These are phyloP conservation scores for Variabilichromis moorii DNA, from an alignment of 2,113 vertebrate genomes.

Conservation along the genomic window DNA sequence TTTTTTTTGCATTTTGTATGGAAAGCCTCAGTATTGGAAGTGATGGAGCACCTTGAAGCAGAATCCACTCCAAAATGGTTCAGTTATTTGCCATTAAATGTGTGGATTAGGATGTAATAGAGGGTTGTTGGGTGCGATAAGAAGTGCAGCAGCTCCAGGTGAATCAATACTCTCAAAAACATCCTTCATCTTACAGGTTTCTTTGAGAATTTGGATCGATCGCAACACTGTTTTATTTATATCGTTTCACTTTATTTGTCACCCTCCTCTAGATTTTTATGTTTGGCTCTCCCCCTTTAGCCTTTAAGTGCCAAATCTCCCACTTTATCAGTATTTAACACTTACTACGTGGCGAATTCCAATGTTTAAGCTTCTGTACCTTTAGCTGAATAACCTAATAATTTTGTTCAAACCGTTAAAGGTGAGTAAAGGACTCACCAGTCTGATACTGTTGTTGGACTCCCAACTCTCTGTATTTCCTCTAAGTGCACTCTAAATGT, in stretches of 20 bases:
- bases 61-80: background rate
- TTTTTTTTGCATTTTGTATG: background rate
- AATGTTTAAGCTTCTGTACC: background rate
- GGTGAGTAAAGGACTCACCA: background rate
- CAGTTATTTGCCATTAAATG: slow-evolving; percentile 11
- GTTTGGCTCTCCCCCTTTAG: background rate
- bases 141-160: background rate
- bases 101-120: slow-evolving; percentile 14
- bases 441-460: background rate
- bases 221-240: background rate
- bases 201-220: slow-evolving; percentile 8
- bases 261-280: background rate
- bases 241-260: background rate
- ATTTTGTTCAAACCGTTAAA: background rate
- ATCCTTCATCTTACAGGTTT: slow-evolving; percentile 7
- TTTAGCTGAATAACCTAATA: background rate
- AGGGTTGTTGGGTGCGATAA: background rate
- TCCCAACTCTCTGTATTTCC: background rate
- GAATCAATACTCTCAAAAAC: slow-evolving; percentile 17
- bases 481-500: background rate
- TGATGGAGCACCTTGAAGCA: background rate
- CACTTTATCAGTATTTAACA: background rate
- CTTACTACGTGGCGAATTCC: background rate
- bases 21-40: background rate
- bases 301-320: background rate